phyloP scores from a whole-genome alignment of 2,888 invertebrate genomes.

The Alitta virens region DNA sequence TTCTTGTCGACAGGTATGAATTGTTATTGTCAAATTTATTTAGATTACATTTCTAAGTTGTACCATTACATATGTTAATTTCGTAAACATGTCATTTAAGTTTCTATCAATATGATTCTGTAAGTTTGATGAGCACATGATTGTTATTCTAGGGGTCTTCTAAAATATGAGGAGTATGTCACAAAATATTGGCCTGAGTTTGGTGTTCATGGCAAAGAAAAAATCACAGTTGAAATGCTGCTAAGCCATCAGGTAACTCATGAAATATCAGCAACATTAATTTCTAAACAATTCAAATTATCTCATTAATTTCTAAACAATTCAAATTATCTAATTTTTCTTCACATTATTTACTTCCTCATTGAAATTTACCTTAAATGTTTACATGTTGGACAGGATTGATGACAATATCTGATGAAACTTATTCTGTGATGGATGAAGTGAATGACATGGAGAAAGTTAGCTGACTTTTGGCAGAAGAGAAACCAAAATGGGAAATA shows the following conservation, averaged over 20 bases:
- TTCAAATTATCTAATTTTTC: background rate
- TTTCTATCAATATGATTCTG: background rate
- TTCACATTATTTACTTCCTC: no score
- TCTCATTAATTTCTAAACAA: background rate
- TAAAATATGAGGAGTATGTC: conserved; percentile 52
- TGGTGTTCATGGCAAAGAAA: conserved; percentile 53
- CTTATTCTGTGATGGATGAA: background rate
- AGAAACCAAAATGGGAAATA: background rate
- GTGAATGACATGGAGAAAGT: background rate
- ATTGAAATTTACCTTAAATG: no score
- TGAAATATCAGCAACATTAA: no score
- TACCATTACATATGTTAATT: background rate
- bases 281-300: no score
- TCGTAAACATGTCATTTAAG: background rate
- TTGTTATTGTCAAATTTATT: background rate
- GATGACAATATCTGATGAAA: background rate
- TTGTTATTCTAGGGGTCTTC: conserved; percentile 35
- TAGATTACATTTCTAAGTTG: background rate
- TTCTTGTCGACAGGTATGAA: conserved; percentile 50
- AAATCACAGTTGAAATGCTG: conserved; percentile 54
- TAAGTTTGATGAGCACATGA: background rate
- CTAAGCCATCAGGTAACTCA: conserved; percentile 47
- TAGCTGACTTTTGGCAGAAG: background rate
- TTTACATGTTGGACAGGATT: no score
- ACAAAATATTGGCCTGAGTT: conserved; percentile 58